Base-by-base conservation (phyloP, 37 sponge, comb jelly and placozoan species). In the Halisarca cf. caerulea region DNA sequence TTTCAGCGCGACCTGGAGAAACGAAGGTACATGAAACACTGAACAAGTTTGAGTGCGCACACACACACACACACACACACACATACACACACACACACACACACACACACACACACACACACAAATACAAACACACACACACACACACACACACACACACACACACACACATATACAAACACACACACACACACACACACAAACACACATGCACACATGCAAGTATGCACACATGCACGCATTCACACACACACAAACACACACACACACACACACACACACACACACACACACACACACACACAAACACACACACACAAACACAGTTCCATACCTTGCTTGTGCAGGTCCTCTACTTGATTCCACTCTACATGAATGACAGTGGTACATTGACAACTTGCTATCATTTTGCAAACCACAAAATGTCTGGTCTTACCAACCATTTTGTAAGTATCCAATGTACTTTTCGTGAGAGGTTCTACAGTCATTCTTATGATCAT, bases 391-490 rank as follows among this genome's bases (percentile, higher is more conserved):
- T 55, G 17, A 17, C 17, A 55, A 11, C n/a, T n/a, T 55, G 17
- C 17, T 20, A 17, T 55, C 11, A 55, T 55, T 20, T 20, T 17
- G 57, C 57, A 20, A 17, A 20, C 57, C 17, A 55, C 11, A 55
- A 55, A 17, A 17, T 17, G 17, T 11, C 17, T 55, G 57, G 11
- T 11, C 17, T 20, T 15, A 62, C 45, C 68, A 23, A 86, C 86
- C 86, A 80, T 86, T 86, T n/a, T 24, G 27, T 35, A 86, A 59
- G 47, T 79, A 86, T 33, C 80, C 86, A 32, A 45, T 59, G 60
- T 38, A 80, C 18, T 77, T 61, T 35, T 86, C 69, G 15, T 86
- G 80, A 32, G 18, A 11, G 3, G 80, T 18, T 66, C 1, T 37
- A 21, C 41, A n/a, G 36, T 39, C 42, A 21, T 42, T 18, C 44